These are phyloP conservation scores for Rhea pennata DNA, from an alignment of 2,113 vertebrate genomes.

Conservation along the genomic window DNA sequence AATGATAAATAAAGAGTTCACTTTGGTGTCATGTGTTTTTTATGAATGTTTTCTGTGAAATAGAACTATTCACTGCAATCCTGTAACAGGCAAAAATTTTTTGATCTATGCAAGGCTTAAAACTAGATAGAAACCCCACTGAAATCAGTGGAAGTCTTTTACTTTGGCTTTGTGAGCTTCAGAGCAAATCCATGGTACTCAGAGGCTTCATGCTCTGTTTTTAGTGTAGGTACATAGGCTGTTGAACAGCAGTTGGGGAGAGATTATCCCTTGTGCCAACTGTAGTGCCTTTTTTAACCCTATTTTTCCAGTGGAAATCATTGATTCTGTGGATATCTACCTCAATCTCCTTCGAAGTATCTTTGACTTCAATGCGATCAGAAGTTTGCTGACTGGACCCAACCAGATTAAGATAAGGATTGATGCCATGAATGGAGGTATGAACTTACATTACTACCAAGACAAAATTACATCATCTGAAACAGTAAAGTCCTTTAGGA, in stretches of 20 bases:
- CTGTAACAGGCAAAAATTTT: background rate
- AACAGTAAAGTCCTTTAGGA: background rate
- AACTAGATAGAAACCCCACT: background rate
- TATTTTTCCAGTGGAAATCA: slow-evolving; percentile 89
- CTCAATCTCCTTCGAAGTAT: slow-evolving; percentile 91
- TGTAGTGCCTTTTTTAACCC: background rate
- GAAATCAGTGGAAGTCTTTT: background rate
- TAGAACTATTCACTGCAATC: background rate
- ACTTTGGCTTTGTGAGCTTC: background rate
- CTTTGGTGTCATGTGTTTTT: background rate
- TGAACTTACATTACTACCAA: background rate
- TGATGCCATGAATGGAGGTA: slow-evolving; percentile 98
- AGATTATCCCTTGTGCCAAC: background rate
- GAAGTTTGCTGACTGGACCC: slow-evolving; percentile 91
- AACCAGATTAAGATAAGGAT: slow-evolving; percentile 93
- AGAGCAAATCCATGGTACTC: background rate
- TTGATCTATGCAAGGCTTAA: background rate
- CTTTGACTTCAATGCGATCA: slow-evolving; percentile 93
- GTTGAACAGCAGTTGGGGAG: background rate
- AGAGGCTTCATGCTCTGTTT: background rate
- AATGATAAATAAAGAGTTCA: background rate
- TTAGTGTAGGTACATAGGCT: background rate
- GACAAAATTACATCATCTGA: background rate
- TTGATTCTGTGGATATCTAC: slow-evolving; percentile 97
- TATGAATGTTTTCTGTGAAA: background rate